These are phyloP conservation scores for Monomorium pharaonis DNA, from an alignment of 1,140 invertebrate species.

Conservation along the genomic window DNA sequence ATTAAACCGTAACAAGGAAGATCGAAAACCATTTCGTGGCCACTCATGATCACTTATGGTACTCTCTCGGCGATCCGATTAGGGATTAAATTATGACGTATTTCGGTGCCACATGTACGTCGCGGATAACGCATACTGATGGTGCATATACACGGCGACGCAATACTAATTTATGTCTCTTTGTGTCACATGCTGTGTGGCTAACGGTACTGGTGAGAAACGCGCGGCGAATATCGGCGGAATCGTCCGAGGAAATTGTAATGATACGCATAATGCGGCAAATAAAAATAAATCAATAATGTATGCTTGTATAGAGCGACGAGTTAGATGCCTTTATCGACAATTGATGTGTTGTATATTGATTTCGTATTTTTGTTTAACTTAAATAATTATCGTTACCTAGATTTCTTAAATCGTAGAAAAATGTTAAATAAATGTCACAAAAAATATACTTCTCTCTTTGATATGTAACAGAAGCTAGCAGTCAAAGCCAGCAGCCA, in stretches of 20 bases:
- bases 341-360: not conserved
- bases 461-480: no score
- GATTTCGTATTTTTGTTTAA: not conserved
- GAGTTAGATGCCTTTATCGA: not conserved
- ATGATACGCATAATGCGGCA: not conserved
- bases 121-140: conserved; percentile 68
- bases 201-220: conserved; percentile 32
- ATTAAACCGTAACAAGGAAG: conserved; percentile 58
- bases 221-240: not conserved
- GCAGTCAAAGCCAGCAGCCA: no score
- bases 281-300: not conserved
- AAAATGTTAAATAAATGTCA: not conserved
- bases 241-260: not conserved
- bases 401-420: not conserved
- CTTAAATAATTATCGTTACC: not conserved
- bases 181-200: conserved; percentile 48
- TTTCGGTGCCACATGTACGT: conserved; percentile 59
- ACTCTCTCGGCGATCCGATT: conserved; percentile 66
- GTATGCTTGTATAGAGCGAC: not conserved
- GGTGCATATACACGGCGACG: conserved; percentile 34
- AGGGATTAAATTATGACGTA: conserved; percentile 71
- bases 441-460: not conserved
- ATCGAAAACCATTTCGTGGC: conserved; percentile 65
- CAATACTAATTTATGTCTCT: conserved; percentile 67
- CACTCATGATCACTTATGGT: conserved; percentile 62